phyloP scores from a whole-genome alignment of 2,797 vertebrate genomes.

The Etheostoma nigrum region DNA sequence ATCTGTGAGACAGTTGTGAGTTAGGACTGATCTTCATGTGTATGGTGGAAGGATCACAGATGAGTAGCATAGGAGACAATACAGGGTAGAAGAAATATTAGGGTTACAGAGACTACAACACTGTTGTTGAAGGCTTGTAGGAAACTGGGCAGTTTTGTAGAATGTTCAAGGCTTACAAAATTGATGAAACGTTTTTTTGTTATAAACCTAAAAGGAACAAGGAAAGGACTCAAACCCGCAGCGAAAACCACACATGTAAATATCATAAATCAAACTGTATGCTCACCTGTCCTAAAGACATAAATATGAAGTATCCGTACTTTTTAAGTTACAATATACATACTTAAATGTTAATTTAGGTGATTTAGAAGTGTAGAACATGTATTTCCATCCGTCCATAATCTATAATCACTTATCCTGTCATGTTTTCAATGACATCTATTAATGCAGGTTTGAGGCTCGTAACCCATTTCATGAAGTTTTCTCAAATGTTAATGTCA shows the following conservation, averaged over 20 bases:
- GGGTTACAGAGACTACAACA: too few species aligned
- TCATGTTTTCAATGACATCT: constrained; percentile 8
- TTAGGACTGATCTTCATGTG: constrained; percentile 8
- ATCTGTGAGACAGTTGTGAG: constrained; percentile 18
- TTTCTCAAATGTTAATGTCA: constrained; percentile 28
- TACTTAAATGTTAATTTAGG: not conserved
- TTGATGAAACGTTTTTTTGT: not conserved
- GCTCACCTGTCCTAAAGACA: not conserved
- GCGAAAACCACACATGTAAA: not conserved
- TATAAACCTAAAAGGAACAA: not conserved
- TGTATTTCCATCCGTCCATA: not conserved
- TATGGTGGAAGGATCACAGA: not conserved
- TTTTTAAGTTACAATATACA: not conserved
- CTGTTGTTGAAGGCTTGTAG: not conserved
- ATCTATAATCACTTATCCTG: not conserved
- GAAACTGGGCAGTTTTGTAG: not conserved
- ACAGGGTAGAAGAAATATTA: not conserved
- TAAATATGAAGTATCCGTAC: not conserved
- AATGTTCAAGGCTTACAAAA: not conserved
- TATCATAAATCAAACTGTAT: not conserved
- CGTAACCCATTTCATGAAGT: not conserved
- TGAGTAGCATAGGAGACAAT: not conserved
- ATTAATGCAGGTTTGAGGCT: constrained; percentile 6
- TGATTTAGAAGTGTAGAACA: not conserved
- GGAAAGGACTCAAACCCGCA: not conserved